phyloP scores from a whole-genome alignment of 2,797 vertebrate species.

The Schizothorax lantsangensis region DNA sequence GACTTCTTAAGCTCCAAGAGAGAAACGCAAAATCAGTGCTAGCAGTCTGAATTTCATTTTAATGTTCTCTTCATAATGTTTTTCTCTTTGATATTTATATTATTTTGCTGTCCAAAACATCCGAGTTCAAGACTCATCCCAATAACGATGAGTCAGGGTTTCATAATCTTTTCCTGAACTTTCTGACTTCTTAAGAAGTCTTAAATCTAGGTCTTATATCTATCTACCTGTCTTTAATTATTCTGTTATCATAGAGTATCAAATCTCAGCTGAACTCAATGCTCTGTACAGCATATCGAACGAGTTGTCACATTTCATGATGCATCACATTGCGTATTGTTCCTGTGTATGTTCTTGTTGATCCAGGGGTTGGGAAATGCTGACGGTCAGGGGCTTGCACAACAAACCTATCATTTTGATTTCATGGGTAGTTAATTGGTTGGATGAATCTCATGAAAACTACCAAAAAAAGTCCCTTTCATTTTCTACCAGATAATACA shows the following conservation, averaged over 20 bases:
- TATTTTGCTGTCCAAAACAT: conserved; percentile 4
- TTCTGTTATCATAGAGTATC: conserved; percentile 1
- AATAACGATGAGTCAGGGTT: not conserved
- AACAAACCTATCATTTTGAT: not conserved
- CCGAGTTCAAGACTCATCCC: not conserved
- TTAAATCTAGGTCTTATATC: not conserved
- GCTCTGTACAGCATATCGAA: not conserved
- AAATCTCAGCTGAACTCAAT: not conserved
- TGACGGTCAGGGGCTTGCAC: conserved; percentile 3
- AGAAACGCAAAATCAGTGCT: too few species aligned
- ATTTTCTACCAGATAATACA: not conserved
- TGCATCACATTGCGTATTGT: not conserved
- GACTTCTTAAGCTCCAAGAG: too few species aligned
- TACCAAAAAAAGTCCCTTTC: not conserved
- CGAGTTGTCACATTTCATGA: not conserved
- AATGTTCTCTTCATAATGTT: not conserved
- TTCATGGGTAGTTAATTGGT: conserved; percentile 7
- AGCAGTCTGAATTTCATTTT: not conserved
- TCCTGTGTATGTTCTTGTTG: not conserved
- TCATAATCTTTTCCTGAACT: not conserved
- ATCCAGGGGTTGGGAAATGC: not conserved
- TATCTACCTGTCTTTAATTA: conserved; percentile 1
- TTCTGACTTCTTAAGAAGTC: not conserved
- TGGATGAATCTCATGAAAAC: not conserved
- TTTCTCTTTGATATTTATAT: not conserved